Evolutionary conservation across 2,113 vertebrate genomes (phyloP).

Genomic region (Platichthys flesus): DNA sequence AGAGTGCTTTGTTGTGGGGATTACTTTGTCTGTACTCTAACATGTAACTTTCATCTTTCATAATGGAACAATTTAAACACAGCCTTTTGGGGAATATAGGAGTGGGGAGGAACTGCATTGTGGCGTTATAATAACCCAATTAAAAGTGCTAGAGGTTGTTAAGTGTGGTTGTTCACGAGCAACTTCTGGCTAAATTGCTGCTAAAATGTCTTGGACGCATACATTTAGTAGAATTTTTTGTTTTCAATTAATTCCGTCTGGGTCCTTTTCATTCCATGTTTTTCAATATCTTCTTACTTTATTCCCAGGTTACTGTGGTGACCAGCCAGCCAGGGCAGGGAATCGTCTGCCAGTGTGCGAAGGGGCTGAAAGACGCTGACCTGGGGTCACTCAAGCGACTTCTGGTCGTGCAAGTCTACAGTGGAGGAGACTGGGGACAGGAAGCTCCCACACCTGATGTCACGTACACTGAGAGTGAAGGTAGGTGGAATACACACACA

Average conservation of each 20-base stretch:
- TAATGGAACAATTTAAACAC: not conserved
- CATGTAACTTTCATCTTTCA: constrained; percentile 12
- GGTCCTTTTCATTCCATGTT: too few relatives aligned
- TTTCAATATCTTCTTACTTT: not conserved
- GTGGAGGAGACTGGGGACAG: constrained; percentile 62
- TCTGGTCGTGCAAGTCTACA: constrained; percentile 85
- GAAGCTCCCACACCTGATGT: constrained; percentile 53
- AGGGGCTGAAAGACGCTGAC: constrained; percentile 84
- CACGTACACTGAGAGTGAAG: constrained; percentile 54
- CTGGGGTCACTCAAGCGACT: constrained; percentile 84
- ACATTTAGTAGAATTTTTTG: too few relatives aligned
- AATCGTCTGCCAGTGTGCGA: constrained; percentile 84
- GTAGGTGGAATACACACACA: constrained; percentile 41
- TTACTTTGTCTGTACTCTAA: constrained; percentile 2
- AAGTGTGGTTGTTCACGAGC: not conserved
- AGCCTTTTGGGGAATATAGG: not conserved
- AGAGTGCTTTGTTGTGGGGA: constrained; percentile 44
- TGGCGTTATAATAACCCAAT: constrained; percentile 4
- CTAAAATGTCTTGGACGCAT: not conserved
- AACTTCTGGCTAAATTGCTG: not conserved
- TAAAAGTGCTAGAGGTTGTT: constrained; percentile 5
- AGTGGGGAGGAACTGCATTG: constrained; percentile 3
- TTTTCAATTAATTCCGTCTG: too few relatives aligned
- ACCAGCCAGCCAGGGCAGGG: constrained; percentile 84
- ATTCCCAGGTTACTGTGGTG: constrained; percentile 88